phyloP scores from a whole-genome alignment of 2,113 vertebrate species.

The Zosterops borbonicus region DNA sequence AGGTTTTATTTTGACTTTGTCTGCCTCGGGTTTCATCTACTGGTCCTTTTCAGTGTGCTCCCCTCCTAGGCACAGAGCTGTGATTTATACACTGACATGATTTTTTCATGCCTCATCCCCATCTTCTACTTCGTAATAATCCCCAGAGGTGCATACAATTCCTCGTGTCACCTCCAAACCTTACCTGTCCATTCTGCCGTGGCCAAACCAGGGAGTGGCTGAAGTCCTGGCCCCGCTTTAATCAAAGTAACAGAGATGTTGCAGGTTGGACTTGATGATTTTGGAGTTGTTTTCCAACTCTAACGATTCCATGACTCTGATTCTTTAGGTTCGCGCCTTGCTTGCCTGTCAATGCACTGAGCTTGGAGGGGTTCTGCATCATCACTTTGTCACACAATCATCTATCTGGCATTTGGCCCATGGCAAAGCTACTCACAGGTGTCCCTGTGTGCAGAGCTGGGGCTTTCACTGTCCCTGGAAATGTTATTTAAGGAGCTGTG shows the following conservation, averaged over 20 bases:
- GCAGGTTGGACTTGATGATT: not conserved
- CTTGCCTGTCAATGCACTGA: not conserved
- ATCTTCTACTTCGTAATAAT: not conserved
- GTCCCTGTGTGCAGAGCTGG: not conserved
- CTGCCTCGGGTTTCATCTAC: not conserved
- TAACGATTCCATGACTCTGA: not conserved
- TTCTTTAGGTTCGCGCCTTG: not conserved
- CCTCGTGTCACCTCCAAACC: not conserved
- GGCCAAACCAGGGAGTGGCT: not conserved
- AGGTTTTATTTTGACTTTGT: not conserved
- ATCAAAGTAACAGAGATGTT: not conserved
- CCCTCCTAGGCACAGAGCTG: not conserved
- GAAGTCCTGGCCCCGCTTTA: not conserved
- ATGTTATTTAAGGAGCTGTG: not conserved
- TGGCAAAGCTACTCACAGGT: not conserved
- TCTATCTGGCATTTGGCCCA: not conserved
- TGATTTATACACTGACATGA: not conserved
- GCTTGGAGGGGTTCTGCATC: not conserved
- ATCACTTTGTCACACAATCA: accelerated
- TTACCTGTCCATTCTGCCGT: accelerated
- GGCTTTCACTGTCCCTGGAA: not conserved
- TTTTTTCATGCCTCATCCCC: not conserved
- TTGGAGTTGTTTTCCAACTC: not conserved
- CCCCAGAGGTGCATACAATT: not conserved
- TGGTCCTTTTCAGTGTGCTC: not conserved